phyloP scores from a whole-genome alignment of 2,113 vertebrate species.

The Corapipo altera region DNA sequence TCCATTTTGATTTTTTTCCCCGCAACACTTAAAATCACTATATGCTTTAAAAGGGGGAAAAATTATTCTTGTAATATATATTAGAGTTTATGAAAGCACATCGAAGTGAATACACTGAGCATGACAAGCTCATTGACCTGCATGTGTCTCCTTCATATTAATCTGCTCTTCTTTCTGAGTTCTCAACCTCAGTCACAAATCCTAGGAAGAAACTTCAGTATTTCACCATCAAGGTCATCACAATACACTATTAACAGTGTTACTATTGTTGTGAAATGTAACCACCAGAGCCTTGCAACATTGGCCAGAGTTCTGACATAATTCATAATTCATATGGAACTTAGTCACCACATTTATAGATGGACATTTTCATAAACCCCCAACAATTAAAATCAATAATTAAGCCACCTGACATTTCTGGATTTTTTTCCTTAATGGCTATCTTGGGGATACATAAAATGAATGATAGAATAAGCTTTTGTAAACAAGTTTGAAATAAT shows the following conservation, averaged over 20 bases:
- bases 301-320: neutral
- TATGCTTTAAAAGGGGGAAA: neutral
- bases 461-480: neutral
- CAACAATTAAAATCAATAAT: neutral
- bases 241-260: neutral
- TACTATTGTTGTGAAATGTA: neutral
- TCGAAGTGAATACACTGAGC: neutral
- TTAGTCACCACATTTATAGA: neutral
- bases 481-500: neutral
- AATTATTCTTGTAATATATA: neutral
- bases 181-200: neutral
- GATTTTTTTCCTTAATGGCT: neutral
- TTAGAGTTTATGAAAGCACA: neutral
- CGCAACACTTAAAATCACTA: neutral
- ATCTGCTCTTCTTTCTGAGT: neutral
- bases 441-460: neutral
- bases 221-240: neutral
- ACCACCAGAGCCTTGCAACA: neutral
- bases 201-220: neutral
- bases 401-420: neutral
- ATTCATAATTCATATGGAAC: neutral
- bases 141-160: neutral
- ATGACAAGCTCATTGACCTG: neutral
- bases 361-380: neutral
- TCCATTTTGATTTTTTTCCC: neutral